Base-by-base conservation (phyloP, 2,888 invertebrate species). In the Drosophila imparisetae region DNA sequence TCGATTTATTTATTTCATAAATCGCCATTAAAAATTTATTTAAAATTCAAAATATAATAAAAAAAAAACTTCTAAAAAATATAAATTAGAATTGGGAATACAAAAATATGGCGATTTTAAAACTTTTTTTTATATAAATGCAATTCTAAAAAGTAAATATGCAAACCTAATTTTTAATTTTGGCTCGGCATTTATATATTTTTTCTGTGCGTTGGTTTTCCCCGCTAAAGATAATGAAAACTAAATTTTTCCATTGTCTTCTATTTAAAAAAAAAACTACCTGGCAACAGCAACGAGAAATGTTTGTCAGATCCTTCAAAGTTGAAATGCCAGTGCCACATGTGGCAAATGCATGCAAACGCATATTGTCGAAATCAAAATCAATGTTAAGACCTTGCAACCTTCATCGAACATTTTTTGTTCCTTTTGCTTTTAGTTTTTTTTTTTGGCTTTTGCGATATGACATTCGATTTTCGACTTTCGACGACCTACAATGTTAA, bases 331-430 rank as follows among this genome's bases (percentile, higher is more conserved):
- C 72, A 81, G 53, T 77, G 81, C 27, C 63, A 61, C 36, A 66
- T 59, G 45, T 55, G 55, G 40, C 13, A 45, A 13, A 30, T 18
- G 21, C 52, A 63, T 40, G 34, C 34, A 4, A 30, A 57, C 53
- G 40, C 40, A 21, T 62, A 66, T 80, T 83, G 77, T 68, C 64
- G 70, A 81, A 84, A 75, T 66, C 79, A 82, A 80, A 80, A 81
- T 81, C 81, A 84, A 81, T 81, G 85, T 81, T 81, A 74, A 69
- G 78, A 75, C 81, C 85, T 81, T 84, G 81, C 52, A 67, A 78
- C 81, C 85, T 71, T 74, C 67, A 52, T 66, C 62, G 57, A 58
- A 54, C 57, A 24, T 48, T 65, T 27, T 54, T 42, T 27, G 57
- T 30, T 63, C 40, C 36, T 21, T 13, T 21, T 8, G 8, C 38